Percentiles rank a stretch among this genome's conserved stretches.
Conservation (phyloP, 2,888 invertebrate species). For the Myopa testacea region DNA sequence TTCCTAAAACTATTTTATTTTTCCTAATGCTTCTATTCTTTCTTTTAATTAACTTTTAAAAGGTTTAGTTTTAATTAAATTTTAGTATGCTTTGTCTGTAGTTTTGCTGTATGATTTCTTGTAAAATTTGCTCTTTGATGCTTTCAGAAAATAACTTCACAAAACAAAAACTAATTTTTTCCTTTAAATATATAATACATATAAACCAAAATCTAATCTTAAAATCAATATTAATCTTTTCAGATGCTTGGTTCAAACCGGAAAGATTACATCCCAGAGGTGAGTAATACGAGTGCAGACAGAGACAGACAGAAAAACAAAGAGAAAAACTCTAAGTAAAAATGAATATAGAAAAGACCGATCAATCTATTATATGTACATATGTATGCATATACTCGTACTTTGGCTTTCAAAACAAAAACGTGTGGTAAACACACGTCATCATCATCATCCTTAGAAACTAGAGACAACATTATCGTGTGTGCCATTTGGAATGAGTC, state of each 20-base stretch:
- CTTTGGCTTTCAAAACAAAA: not conserved
- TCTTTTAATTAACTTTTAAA: too few species aligned
- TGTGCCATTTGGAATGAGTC: too few species aligned
- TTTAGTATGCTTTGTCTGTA: too few species aligned
- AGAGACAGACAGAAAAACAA: not conserved
- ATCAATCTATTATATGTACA: not conserved
- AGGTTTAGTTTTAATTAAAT: too few species aligned
- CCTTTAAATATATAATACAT: too few species aligned
- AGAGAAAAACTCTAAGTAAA: not conserved
- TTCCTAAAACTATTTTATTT: too few species aligned
- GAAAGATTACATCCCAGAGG: slow-evolving; percentile 92
- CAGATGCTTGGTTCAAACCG: slow-evolving; percentile 95
- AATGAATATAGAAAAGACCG: not conserved
- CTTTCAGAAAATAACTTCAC: too few species aligned
- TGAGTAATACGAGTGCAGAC: slow-evolving; percentile 71
- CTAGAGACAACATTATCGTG: not conserved
- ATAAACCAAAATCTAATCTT: slow-evolving; percentile 24
- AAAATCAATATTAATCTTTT: slow-evolving; percentile 68
- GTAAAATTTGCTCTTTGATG: too few species aligned
- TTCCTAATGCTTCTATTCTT: too few species aligned
- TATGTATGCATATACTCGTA: not conserved
- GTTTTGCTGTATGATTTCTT: too few species aligned
- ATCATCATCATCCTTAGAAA: not conserved
- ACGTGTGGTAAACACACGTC: not conserved
- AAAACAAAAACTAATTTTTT: too few species aligned